Conservation (phyloP, 2,888 invertebrate genomes). For the Diaperis boleti region DNA sequence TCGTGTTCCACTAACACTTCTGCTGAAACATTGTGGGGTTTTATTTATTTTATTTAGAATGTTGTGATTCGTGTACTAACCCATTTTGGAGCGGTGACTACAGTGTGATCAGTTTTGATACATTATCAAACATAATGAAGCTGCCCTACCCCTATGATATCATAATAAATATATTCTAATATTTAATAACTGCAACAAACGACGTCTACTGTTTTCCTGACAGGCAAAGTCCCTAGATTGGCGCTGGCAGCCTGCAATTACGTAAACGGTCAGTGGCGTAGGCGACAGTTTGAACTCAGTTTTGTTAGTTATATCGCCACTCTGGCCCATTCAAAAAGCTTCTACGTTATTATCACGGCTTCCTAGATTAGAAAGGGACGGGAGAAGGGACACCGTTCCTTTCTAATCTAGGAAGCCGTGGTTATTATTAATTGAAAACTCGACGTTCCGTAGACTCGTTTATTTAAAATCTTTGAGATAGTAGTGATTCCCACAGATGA, state of each 20-base stretch:
- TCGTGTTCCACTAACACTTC: slow-evolving; percentile 90
- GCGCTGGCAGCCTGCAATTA: slow-evolving; percentile 33
- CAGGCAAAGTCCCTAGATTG: slow-evolving; percentile 38
- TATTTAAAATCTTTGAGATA: no score
- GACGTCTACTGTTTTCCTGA: slow-evolving; percentile 42
- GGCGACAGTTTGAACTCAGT: no score
- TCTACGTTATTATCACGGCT: no score
- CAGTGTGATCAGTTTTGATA: slow-evolving; percentile 13
- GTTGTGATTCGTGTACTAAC: slow-evolving; percentile 37
- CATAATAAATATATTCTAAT: slow-evolving; percentile 41
- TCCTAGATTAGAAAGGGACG: no score
- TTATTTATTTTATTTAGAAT: not conserved
- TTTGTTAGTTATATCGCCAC: not conserved
- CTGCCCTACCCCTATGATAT: slow-evolving; percentile 42
- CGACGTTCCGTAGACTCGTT: no score
- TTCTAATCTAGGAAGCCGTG: no score
- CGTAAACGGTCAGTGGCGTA: slow-evolving; percentile 28
- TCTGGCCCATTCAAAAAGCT: no score
- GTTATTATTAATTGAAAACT: no score
- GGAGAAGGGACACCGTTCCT: no score
- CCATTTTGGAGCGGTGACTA: slow-evolving; percentile 34
- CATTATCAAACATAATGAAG: slow-evolving; percentile 30
- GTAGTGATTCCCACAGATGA: no score
- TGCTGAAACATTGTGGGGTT: slow-evolving; percentile 67
- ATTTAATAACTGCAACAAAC: slow-evolving; percentile 40